Base-by-base conservation (phyloP, 2,797 vertebrate genomes). In the Distichodus sexfasciatus region DNA sequence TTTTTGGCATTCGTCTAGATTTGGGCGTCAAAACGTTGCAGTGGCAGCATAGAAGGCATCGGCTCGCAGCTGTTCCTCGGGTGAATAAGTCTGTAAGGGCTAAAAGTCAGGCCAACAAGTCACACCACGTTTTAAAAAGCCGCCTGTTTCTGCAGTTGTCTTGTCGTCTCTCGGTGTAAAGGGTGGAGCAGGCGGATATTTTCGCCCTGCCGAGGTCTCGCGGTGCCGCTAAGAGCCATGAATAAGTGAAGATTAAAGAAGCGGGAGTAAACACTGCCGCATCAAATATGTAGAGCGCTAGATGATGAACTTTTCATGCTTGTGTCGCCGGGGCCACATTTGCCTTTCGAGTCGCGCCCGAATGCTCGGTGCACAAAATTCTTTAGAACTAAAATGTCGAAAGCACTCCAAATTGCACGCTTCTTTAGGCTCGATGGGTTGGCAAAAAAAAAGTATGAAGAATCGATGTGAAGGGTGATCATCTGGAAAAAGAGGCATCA, bases 231-330 rank as follows among this genome's bases (percentile, higher is more conserved):
- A 51, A 35, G 10, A 41, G 47, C 23, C 33, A 31, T 66, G 35
- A 53, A 66, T 66, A 54, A 66, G 33, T 66, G 36, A 54, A 41
- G 35, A 14, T 6, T 6, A 54, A 66, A 31, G 24, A 36, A 41
- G 48, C 26, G 19, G 11, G 41, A 19, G 59, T 44, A 17, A 46
- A 17, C n/a, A 17, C 47, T 11, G 14, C 23, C 3, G 4, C 48
- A 53, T 66, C 63, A 54, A 66, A 53, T 19, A 66, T 54, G 63
- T 29, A 54, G 48, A 54, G 26, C 21, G 62, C 50, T 54, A 33
- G 53, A 23, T 14, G 21, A 15, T 36, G 53, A 35, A 23, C 23
- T 11, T 38, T 57, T 36, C 31, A 55, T 5, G 4, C 15, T 14
- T 3, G 33, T 35, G 31, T 36, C 53, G 24, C 4, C n/a, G 24